A percentile compares a stretch with the other conserved stretches of the same genome.
Evolutionary conservation across 2,797 vertebrate genomes (phyloP).

Genomic region (Pangasius larnaudii): DNA sequence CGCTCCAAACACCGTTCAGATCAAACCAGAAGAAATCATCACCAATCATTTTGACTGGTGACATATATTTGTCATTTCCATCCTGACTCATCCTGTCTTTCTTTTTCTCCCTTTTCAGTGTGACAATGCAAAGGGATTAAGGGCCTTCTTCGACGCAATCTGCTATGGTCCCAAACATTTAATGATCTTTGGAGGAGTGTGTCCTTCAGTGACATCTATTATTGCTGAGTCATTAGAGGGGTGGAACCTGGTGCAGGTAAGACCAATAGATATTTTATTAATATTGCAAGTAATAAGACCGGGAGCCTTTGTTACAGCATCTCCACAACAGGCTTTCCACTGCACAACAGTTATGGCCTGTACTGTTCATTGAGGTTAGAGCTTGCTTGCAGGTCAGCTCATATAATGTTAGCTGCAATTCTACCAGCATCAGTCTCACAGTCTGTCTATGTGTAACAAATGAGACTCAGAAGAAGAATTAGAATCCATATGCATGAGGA

Average conservation of each 20-base stretch:
- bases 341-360: background rate
- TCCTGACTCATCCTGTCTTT: constrained; percentile 23
- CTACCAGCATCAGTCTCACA: background rate
- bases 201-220: constrained; percentile 97
- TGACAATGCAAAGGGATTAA: constrained; percentile 96
- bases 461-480: background rate
- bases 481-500: background rate
- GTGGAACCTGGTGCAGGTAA: constrained; percentile 99
- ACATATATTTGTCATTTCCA: constrained; percentile 26
- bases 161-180: constrained; percentile 98
- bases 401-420: background rate
- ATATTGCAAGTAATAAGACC: background rate
- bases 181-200: constrained; percentile 99
- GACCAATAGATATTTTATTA: constrained; percentile 47
- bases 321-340: background rate
- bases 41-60: constrained; percentile 5
- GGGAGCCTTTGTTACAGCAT: background rate
- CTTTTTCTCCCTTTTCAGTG: constrained; percentile 76
- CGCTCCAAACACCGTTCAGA: background rate
- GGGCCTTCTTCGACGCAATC: constrained; percentile 99
- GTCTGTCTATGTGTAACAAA: background rate
- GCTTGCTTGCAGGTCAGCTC: background rate
- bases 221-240: constrained; percentile 97
- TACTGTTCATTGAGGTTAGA: background rate
- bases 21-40: background rate